phyloP scores from a whole-genome alignment of 2,888 invertebrate genomes.

The Drymonia ruficornis region DNA sequence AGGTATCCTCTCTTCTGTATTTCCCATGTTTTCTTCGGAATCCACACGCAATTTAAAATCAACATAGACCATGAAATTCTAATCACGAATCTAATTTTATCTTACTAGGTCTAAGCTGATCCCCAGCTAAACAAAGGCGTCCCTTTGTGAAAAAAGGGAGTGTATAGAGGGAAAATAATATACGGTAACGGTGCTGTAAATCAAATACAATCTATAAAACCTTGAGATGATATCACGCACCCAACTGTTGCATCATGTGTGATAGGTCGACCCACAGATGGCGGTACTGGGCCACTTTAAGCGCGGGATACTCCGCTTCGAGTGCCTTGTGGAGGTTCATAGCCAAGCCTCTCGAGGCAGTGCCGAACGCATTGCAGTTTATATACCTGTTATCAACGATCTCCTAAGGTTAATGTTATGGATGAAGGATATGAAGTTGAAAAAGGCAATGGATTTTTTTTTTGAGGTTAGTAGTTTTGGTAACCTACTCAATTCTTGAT shows the following conservation, averaged over 20 bases:
- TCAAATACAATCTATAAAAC: background rate
- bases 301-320: slow-evolving; percentile 86
- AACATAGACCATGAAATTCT: too few relatives aligned
- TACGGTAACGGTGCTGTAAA: background rate
- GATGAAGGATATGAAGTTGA: slow-evolving; percentile 9
- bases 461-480: too few relatives aligned
- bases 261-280: slow-evolving; percentile 90
- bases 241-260: slow-evolving; percentile 91
- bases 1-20: too few relatives aligned
- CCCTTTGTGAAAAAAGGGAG: background rate
- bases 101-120: too few relatives aligned
- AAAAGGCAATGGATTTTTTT: too few relatives aligned
- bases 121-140: too few relatives aligned
- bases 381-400: slow-evolving; percentile 82
- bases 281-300: slow-evolving; percentile 87
- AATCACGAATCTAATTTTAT: too few relatives aligned
- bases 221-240: slow-evolving; percentile 50
- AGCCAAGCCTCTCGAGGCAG: slow-evolving; percentile 87
- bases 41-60: too few relatives aligned
- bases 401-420: too few relatives aligned
- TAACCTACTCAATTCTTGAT: too few relatives aligned
- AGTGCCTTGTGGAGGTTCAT: slow-evolving; percentile 86
- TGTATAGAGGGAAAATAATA: background rate
- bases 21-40: too few relatives aligned
- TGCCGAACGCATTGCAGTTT: slow-evolving; percentile 87